Evolutionary conservation across 2,888 invertebrate genomes (phyloP).

Genomic region (Branchellion lobata): DNA sequence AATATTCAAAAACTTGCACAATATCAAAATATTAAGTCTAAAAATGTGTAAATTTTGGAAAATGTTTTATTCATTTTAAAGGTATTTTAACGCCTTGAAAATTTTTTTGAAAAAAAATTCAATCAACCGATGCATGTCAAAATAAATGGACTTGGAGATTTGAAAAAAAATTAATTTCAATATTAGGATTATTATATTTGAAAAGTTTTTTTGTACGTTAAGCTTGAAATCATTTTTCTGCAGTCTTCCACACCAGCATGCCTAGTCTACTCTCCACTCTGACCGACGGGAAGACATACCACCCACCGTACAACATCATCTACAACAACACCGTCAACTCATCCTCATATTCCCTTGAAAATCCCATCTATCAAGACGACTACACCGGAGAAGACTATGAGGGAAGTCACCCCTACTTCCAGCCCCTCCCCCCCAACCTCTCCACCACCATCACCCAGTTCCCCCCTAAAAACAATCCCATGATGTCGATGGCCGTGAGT

Average conservation of each 20-base stretch:
- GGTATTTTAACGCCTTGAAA: too few relatives aligned
- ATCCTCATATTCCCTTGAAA: not conserved
- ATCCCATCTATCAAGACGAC: not conserved
- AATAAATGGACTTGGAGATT: too few relatives aligned
- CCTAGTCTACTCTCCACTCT: constrained; percentile 1
- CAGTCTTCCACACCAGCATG: constrained; percentile 1
- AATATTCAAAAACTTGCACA: too few relatives aligned
- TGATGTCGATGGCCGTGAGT: constrained; percentile 40
- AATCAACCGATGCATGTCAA: too few relatives aligned
- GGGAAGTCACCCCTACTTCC: not conserved
- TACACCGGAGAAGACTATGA: constrained; percentile 5
- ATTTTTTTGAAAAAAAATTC: too few relatives aligned
- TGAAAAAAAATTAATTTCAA: too few relatives aligned
- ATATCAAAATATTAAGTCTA: too few relatives aligned
- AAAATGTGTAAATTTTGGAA: too few relatives aligned
- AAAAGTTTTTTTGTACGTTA: too few relatives aligned
- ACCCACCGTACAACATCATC: constrained; percentile 5
- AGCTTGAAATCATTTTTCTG: too few relatives aligned
- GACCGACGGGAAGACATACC: not conserved
- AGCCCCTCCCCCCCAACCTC: not conserved
- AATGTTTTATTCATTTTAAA: too few relatives aligned
- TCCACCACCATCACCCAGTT: not conserved
- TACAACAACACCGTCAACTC: not conserved
- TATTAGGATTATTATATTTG: too few relatives aligned
- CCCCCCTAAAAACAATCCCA: constrained; percentile 22